Conservation (phyloP, 1,140 invertebrate species). For the Carposina sasakii region DNA sequence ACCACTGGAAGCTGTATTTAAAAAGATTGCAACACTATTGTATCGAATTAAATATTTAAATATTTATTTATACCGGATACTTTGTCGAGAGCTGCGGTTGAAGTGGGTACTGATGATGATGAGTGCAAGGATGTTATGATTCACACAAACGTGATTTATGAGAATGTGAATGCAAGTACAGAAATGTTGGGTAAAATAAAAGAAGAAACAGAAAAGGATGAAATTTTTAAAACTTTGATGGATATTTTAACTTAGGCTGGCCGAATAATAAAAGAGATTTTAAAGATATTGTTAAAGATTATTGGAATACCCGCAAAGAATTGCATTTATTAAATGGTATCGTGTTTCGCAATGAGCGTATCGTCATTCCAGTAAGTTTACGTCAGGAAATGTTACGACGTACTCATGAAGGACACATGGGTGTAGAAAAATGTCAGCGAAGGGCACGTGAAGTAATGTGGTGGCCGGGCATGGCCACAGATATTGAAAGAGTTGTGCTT, state of each 20-base stretch:
- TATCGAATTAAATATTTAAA: slow-evolving; percentile 1
- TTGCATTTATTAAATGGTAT: slow-evolving; percentile 4
- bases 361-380: slow-evolving; percentile 4
- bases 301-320: slow-evolving; percentile 4
- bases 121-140: not conserved
- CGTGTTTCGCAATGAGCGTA: not conserved
- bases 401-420: slow-evolving; percentile 33
- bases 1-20: slow-evolving; percentile 52
- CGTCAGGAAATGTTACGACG: slow-evolving; percentile 19
- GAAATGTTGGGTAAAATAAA: not conserved
- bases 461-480: slow-evolving; percentile 32
- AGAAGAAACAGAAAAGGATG: slow-evolving; percentile 4
- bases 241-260: slow-evolving; percentile 1
- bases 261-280: not conserved
- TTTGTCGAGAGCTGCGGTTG: not conserved
- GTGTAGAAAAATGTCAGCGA: slow-evolving; percentile 30
- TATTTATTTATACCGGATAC: slow-evolving; percentile 3
- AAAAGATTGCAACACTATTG: slow-evolving; percentile 41
- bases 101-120: not conserved
- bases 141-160: not conserved
- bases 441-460: slow-evolving; percentile 29
- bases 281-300: not conserved
- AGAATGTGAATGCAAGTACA: not conserved
- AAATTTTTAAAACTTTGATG: not conserved
- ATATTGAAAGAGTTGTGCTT: slow-evolving; percentile 22